A percentile compares a stretch with the other conserved stretches of the same genome.
phyloP scores from a whole-genome alignment of 1,140 invertebrate species.

The Neodiprion fabricii region DNA sequence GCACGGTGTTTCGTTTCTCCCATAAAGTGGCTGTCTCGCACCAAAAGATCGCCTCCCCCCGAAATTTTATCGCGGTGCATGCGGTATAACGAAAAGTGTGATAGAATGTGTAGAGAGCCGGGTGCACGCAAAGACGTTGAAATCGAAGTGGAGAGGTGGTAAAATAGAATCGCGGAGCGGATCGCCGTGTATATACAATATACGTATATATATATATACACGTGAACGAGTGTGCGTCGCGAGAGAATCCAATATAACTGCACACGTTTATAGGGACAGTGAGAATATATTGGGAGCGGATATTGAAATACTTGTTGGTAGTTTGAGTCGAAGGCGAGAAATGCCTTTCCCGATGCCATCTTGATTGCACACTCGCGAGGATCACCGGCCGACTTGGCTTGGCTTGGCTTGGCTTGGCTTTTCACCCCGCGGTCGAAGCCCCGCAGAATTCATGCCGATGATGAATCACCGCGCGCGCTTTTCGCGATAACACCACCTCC shows the following conservation, averaged over 20 bases:
- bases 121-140: too few species aligned
- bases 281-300: constrained; percentile 59
- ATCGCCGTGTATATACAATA: constrained; percentile 15
- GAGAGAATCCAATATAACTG: constrained; percentile 60
- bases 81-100: too few species aligned
- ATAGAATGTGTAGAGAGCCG: too few species aligned
- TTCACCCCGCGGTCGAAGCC: too few species aligned
- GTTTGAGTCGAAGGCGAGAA: constrained; percentile 59
- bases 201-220: constrained; percentile 3
- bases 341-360: constrained; percentile 61
- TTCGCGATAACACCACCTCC: too few species aligned
- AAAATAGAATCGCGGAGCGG: too few species aligned
- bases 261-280: constrained; percentile 57
- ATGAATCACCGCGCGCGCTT: too few species aligned
- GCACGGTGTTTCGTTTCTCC: too few species aligned
- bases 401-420: constrained; percentile 33
- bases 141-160: too few species aligned
- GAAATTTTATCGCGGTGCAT: neutral
- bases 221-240: constrained; percentile 16
- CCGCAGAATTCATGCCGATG: neutral
- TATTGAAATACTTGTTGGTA: constrained; percentile 63
- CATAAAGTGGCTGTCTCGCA: too few species aligned
- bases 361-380: constrained; percentile 57
- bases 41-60: neutral
- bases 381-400: too few species aligned